These are phyloP conservation scores for Machaerirhynchus nigripectus DNA, from an alignment of 2,113 vertebrate species.

Conservation along the genomic window DNA sequence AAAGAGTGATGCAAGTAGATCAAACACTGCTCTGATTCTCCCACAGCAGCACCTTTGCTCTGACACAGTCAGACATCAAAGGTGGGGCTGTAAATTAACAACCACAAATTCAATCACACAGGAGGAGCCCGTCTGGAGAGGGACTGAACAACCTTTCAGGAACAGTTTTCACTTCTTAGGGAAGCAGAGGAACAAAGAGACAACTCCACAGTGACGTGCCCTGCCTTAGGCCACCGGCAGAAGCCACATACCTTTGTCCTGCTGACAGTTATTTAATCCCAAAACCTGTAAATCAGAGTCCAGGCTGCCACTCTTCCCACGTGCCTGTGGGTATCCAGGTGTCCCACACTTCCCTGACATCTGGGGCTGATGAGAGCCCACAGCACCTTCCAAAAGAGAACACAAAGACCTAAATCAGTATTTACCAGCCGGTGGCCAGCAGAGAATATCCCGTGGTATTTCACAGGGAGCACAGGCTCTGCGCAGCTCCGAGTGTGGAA, in stretches of 20 bases:
- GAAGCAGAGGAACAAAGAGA: not conserved
- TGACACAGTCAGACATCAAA: not conserved
- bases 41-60: not conserved
- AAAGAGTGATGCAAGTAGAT: fast-evolving
- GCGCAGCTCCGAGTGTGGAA: not conserved
- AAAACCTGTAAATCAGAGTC: conserved; percentile 81
- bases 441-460: fast-evolving
- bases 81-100: not conserved
- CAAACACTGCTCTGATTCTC: not conserved
- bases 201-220: not conserved
- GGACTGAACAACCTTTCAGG: fast-evolving
- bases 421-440: fast-evolving
- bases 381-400: conserved; percentile 43
- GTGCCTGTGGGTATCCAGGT: conserved; percentile 49
- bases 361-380: conserved; percentile 70
- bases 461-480: not conserved
- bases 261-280: conserved; percentile 67
- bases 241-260: conserved; percentile 76
- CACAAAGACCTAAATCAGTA: not conserved
- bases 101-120: fast-evolving
- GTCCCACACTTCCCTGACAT: conserved; percentile 66
- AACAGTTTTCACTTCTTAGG: not conserved
- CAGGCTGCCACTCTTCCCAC: conserved; percentile 80
- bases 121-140: not conserved
- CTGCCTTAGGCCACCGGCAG: not conserved